These are phyloP conservation scores for Galleria mellonella DNA, from an alignment of 1,140 invertebrate genomes.

Conservation along the genomic window DNA sequence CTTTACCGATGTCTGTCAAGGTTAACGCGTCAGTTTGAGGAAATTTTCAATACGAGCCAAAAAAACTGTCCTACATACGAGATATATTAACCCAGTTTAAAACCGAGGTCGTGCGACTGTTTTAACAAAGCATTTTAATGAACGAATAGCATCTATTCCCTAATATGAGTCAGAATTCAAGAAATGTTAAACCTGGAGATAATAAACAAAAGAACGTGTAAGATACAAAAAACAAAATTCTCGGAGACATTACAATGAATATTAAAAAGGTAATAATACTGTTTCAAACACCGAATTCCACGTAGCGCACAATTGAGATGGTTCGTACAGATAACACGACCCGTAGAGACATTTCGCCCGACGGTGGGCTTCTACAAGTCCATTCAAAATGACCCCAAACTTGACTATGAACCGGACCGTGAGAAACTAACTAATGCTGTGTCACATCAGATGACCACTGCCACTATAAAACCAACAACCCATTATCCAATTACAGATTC, in stretches of 20 bases:
- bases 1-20: constrained; percentile 29
- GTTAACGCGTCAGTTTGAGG: constrained; percentile 21
- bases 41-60: constrained; percentile 40
- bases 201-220: background rate
- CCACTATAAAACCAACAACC: background rate
- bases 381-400: constrained; percentile 26
- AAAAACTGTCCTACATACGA: constrained; percentile 46
- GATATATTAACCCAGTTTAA: constrained; percentile 60
- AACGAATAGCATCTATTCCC: background rate
- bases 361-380: constrained; percentile 11
- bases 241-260: too few species aligned
- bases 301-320: constrained; percentile 1
- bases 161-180: too few species aligned
- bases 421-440: constrained; percentile 9
- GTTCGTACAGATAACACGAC: constrained; percentile 7
- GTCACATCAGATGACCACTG: constrained; percentile 18
- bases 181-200: too few species aligned
- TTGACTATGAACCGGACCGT: background rate
- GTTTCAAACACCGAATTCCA: background rate
- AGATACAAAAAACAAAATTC: too few species aligned
- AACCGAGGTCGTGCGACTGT: constrained; percentile 38
- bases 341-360: background rate
- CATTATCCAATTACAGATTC: too few species aligned
- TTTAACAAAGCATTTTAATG: constrained; percentile 25
- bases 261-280: too few species aligned